Percentiles rank a stretch among this genome's conserved stretches.
These are phyloP conservation scores for Cecropterus lyciades DNA, from an alignment of 1,140 invertebrate species.

Conservation along the genomic window DNA sequence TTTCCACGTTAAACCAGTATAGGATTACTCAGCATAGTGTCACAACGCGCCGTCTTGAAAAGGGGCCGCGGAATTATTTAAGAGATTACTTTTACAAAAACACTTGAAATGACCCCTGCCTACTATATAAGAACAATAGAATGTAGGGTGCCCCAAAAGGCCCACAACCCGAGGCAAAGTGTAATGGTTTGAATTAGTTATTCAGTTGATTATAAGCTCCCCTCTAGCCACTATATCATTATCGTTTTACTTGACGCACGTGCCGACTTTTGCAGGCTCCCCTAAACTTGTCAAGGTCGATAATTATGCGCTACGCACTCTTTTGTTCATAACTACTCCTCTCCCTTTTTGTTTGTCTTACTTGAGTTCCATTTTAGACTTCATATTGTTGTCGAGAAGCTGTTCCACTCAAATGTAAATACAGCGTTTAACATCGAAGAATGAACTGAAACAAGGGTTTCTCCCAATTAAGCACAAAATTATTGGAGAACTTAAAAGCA, in stretches of 20 bases:
- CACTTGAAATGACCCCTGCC: slow-evolving; percentile 51
- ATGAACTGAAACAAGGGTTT: neutral
- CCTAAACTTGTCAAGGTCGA: slow-evolving; percentile 74
- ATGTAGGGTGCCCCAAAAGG: slow-evolving; percentile 67
- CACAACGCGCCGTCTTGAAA: slow-evolving; percentile 21
- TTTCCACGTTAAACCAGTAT: slow-evolving; percentile 29
- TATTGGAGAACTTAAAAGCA: slow-evolving; percentile 34
- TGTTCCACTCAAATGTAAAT: slow-evolving; percentile 24
- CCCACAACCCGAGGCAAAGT: slow-evolving; percentile 63
- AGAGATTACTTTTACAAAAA: slow-evolving; percentile 37
- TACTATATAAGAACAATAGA: slow-evolving; percentile 48
- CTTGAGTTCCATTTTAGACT: slow-evolving; percentile 37
- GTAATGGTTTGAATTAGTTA: slow-evolving; percentile 81
- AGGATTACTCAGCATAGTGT: slow-evolving; percentile 29
- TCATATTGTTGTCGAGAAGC: slow-evolving; percentile 20
- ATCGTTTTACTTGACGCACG: slow-evolving; percentile 74
- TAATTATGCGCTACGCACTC: slow-evolving; percentile 61
- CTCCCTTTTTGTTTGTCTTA: slow-evolving; percentile 47
- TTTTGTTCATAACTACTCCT: slow-evolving; percentile 52
- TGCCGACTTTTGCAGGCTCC: slow-evolving; percentile 63
- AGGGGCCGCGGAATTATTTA: slow-evolving; percentile 30
- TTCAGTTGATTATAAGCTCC: slow-evolving; percentile 78
- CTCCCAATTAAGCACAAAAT: slow-evolving; percentile 18
- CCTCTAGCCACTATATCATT: slow-evolving; percentile 80
- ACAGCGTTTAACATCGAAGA: slow-evolving; percentile 15